Evolutionary conservation across 2,888 invertebrate genomes (phyloP).

Genomic region (Ariolimax columbianus): DNA sequence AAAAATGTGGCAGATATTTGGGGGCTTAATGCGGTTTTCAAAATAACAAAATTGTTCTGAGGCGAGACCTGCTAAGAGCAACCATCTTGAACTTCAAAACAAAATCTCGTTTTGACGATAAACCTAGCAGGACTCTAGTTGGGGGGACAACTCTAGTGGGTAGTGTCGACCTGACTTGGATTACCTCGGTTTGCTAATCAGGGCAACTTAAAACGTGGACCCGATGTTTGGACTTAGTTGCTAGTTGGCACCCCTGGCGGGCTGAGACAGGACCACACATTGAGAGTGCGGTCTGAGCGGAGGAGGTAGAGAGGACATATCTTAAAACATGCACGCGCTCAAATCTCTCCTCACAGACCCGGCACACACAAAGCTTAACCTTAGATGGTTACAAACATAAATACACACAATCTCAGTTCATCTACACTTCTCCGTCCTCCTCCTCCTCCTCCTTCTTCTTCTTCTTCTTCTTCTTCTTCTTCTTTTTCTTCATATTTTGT

Average conservation of each 20-base stretch:
- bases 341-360: neutral
- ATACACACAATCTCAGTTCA: neutral
- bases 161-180: neutral
- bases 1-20: slow-evolving; percentile 20
- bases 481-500: too few species aligned
- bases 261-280: neutral
- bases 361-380: neutral
- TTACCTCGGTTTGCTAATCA: neutral
- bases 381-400: neutral
- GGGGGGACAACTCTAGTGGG: neutral
- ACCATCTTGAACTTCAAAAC: slow-evolving; percentile 1
- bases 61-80: neutral
- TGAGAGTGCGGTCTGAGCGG: neutral
- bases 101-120: neutral
- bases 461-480: too few species aligned
- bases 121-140: neutral
- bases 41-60: slow-evolving; percentile 13
- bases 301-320: neutral
- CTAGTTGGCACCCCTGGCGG: neutral
- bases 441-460: neutral
- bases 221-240: neutral
- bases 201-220: neutral
- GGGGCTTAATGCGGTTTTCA: slow-evolving; percentile 8
- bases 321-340: neutral
- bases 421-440: neutral